phyloP scores from a whole-genome alignment of 1,140 invertebrate species.

The Diachasmimorpha longicaudata region DNA sequence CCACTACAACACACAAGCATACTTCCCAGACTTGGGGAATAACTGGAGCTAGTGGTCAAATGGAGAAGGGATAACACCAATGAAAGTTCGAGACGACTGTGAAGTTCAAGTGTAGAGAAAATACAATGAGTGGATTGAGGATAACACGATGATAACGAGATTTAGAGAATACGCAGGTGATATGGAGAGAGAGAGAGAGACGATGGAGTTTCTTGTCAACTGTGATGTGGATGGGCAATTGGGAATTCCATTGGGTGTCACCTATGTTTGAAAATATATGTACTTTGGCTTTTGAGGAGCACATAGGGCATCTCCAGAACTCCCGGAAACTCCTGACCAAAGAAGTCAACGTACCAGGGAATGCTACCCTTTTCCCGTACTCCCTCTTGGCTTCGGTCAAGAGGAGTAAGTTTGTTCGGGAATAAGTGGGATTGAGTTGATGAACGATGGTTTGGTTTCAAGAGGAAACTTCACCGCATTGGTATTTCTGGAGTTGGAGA shows the following conservation, averaged over 20 bases:
- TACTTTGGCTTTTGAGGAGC: background rate
- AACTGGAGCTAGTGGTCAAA: background rate
- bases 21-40: background rate
- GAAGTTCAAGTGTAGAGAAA: constrained; percentile 10
- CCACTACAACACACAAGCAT: background rate
- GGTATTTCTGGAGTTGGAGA: background rate
- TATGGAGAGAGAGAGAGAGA: background rate
- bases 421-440: constrained; percentile 28
- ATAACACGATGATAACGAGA: constrained; percentile 14
- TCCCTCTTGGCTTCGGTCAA: background rate
- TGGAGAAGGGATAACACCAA: background rate
- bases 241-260: constrained; percentile 24
- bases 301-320: background rate
- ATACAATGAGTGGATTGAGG: background rate
- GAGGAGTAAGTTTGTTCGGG: constrained; percentile 20
- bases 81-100: background rate
- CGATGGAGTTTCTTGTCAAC: background rate
- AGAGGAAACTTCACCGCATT: constrained; percentile 1
- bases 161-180: background rate
- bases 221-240: background rate
- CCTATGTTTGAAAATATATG: constrained; percentile 3
- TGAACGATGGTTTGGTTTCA: constrained; percentile 19
- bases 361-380: background rate
- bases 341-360: constrained; percentile 6
- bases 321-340: constrained; percentile 4